A percentile compares a stretch with the other conserved stretches of the same genome.
phyloP scores from a whole-genome alignment of 2,113 vertebrate genomes.

The Triplophysa tibetana region DNA sequence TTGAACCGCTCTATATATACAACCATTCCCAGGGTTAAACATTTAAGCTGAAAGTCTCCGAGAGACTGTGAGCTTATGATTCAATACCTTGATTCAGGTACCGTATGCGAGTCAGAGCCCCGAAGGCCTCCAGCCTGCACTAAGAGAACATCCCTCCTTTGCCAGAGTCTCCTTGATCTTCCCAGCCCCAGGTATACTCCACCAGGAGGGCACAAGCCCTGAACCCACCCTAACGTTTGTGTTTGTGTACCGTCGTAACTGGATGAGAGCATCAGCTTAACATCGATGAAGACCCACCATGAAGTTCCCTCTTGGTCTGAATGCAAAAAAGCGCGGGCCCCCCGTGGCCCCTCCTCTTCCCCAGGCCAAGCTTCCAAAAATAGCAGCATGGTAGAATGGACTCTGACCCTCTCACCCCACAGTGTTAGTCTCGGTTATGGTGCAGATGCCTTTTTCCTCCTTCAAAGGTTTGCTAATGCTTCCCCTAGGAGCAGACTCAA shows the following conservation, averaged over 20 bases:
- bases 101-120: slow-evolving; percentile 28
- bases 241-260: slow-evolving; percentile 17
- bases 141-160: slow-evolving; percentile 23
- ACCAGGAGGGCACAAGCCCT: slow-evolving; percentile 36
- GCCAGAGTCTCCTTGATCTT: slow-evolving; percentile 29
- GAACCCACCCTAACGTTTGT: slow-evolving; percentile 34
- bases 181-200: slow-evolving; percentile 27
- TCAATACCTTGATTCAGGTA: slow-evolving; percentile 35
- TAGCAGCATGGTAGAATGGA: slow-evolving; percentile 54
- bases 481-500: slow-evolving; percentile 55
- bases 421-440: slow-evolving; percentile 62
- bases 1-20: background rate
- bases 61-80: slow-evolving; percentile 17
- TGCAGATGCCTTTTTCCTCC: slow-evolving; percentile 59
- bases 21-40: slow-evolving; percentile 10
- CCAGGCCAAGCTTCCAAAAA: slow-evolving; percentile 44
- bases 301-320: slow-evolving; percentile 37
- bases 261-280: slow-evolving; percentile 39
- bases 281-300: slow-evolving; percentile 32
- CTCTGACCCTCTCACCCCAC: slow-evolving; percentile 57
- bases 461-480: slow-evolving; percentile 65
- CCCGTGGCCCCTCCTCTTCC: slow-evolving; percentile 24
- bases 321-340: background rate
- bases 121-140: slow-evolving; percentile 19
- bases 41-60: background rate